Base-by-base conservation (phyloP, 2,888 invertebrate genomes). In the Drosophila fulvimacula region DNA sequence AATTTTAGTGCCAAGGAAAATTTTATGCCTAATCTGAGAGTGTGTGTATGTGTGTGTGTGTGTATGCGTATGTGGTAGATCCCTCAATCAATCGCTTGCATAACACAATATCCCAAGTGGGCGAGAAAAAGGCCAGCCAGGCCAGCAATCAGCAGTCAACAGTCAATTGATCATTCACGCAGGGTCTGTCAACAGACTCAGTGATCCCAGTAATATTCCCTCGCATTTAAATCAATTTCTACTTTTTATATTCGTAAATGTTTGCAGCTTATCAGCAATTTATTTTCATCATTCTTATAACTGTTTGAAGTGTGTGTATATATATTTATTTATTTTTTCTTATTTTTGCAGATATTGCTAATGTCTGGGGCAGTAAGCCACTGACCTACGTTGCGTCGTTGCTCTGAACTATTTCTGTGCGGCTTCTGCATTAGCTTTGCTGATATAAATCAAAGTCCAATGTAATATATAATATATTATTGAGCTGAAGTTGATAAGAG, bases 1-100 rank as follows among this genome's bases (percentile, higher is more conserved):
- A 69, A 64, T 66, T 74, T 66, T 57, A 81, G 77, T 73, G 82
- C 53, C 69, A 71, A 70, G 72, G 67, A 74, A 76, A 77, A 63
- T 58, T 65, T 69, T 41, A 10, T 36, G 48, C 46, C 62, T 69
- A 66, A 69, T 73, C 76, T 61, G 36, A 41, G 42, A 39, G 38
- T 38, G 61, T 69, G 59, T 58, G 41, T 61, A 34, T 34, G 42
- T 36, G 38, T 32, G 61, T 68, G 59, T 61, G 44, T n/a, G n/a
- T n/a, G n/a, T n/a, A n/a, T n/a, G n/a, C n/a, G n/a, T n/a, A n/a
- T 36, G 38, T 27, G 36, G 61, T 67, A 44, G 67, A 70, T 48
- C 66, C 53, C 70, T 62, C 60, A 58, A 65, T 70, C 46, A 63
- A 38, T 10, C 59, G 58, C 60, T 77, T 72, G 46, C 61, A 66